Evolutionary conservation across 1,140 invertebrate genomes (phyloP).

Genomic region (Anadara kagoshimensis): DNA sequence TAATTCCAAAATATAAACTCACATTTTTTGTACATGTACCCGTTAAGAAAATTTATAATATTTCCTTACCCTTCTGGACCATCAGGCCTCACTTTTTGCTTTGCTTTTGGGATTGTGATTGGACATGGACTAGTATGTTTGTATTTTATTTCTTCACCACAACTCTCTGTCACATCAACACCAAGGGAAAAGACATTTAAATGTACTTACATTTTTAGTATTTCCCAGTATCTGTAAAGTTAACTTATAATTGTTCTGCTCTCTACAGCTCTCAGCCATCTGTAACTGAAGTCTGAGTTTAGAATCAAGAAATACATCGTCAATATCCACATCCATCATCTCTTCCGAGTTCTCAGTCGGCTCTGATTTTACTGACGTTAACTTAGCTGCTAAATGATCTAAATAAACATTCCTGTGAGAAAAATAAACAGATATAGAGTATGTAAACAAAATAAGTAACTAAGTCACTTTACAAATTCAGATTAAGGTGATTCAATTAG

Average conservation of each 20-base stretch:
- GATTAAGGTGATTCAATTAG: too few species aligned
- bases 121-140: too few species aligned
- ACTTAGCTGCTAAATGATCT: slow-evolving; percentile 51
- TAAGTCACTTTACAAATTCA: too few species aligned
- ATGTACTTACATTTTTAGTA: slow-evolving; percentile 49
- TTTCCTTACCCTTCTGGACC: too few species aligned
- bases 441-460: background rate
- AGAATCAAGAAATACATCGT: slow-evolving; percentile 50
- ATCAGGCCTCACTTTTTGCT: too few species aligned
- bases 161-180: too few species aligned
- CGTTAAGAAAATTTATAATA: too few species aligned
- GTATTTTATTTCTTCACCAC: too few species aligned
- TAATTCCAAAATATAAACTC: background rate
- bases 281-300: slow-evolving; percentile 59
- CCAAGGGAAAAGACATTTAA: too few species aligned
- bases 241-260: slow-evolving; percentile 68
- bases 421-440: slow-evolving; percentile 5
- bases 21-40: too few species aligned
- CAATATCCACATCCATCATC: slow-evolving; percentile 41
- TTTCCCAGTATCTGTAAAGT: slow-evolving; percentile 62
- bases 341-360: slow-evolving; percentile 7
- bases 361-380: slow-evolving; percentile 23
- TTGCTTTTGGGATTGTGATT: too few species aligned
- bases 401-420: slow-evolving; percentile 57
- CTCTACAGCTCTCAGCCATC: slow-evolving; percentile 61